phyloP scores from a whole-genome alignment of 2,797 vertebrate genomes.

The Sebastes itinus region DNA sequence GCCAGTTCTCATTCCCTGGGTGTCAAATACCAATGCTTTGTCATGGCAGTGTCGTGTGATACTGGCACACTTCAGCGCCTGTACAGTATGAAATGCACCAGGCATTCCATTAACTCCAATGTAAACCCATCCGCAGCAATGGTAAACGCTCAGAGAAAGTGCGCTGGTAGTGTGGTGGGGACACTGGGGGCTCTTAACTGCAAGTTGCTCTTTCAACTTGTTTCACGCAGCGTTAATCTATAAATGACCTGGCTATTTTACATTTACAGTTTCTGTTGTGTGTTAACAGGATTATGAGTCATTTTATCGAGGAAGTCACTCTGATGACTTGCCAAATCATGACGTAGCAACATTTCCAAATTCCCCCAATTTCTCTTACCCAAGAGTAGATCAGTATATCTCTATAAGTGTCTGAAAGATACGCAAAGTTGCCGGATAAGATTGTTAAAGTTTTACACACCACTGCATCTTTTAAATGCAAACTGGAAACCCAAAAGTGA shows the following conservation, averaged over 20 bases:
- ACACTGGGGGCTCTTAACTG: not conserved
- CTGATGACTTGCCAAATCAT: not conserved
- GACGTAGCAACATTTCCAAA: not conserved
- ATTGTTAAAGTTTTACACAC: not conserved
- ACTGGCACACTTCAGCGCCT: not conserved
- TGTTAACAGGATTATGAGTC: not conserved
- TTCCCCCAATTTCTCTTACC: not conserved
- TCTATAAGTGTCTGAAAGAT: not conserved
- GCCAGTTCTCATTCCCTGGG: not conserved
- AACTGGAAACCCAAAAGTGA: not conserved
- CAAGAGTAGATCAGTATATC: not conserved
- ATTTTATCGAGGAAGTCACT: not conserved
- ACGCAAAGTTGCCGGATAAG: not conserved
- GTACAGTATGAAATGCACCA: not conserved
- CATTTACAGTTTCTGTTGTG: not conserved
- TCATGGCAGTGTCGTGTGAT: not conserved
- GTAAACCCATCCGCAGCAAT: not conserved
- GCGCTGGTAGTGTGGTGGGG: too few species aligned
- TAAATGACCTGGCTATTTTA: not conserved
- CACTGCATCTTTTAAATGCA: not conserved
- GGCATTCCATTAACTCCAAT: not conserved
- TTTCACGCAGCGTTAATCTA: not conserved
- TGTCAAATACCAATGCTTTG: not conserved
- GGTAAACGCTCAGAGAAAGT: not conserved
- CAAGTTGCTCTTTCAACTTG: not conserved